phyloP scores from a whole-genome alignment of 2,113 vertebrate genomes.

The Oryzias celebensis region DNA sequence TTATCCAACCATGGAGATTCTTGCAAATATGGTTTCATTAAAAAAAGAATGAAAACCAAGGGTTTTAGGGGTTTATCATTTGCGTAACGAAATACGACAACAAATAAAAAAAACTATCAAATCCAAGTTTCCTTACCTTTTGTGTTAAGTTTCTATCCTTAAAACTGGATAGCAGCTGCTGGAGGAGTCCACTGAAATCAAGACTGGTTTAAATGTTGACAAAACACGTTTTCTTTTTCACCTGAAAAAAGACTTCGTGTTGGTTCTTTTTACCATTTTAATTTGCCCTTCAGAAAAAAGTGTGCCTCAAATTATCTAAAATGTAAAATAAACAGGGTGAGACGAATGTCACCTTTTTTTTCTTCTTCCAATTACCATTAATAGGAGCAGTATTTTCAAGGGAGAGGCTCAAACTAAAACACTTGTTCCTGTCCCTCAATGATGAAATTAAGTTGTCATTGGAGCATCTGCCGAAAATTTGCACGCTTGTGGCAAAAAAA shows the following conservation, averaged over 20 bases:
- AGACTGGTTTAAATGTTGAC: not conserved
- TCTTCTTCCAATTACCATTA: conserved; percentile 71
- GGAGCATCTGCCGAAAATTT: conserved; percentile 82
- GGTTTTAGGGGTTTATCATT: no score
- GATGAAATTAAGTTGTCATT: conserved; percentile 80
- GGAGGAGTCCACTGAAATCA: conserved; percentile 1
- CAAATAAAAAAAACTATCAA: no score
- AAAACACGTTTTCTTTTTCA: conserved; percentile 17
- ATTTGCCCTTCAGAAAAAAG: conserved; percentile 62
- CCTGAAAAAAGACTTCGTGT: conserved; percentile 44
- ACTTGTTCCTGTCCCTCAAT: conserved; percentile 70
- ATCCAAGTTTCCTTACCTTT: no score
- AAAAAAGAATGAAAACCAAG: no score
- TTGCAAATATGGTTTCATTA: no score
- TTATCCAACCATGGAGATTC: no score
- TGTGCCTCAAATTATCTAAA: conserved; percentile 64
- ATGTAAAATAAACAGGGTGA: conserved; percentile 72
- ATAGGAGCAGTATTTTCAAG: conserved; percentile 58
- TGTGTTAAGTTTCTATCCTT: no score
- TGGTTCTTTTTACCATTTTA: conserved; percentile 43
- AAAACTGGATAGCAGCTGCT: not conserved
- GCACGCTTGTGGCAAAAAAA: conserved; percentile 73
- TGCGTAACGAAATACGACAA: no score
- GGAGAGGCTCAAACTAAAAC: conserved; percentile 62
- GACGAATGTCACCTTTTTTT: conserved; percentile 69